A percentile compares a stretch with the other conserved stretches of the same genome.
Conservation (phyloP, 92 coral and sea anemone species). For the Hydrozoanthus gracilis region DNA sequence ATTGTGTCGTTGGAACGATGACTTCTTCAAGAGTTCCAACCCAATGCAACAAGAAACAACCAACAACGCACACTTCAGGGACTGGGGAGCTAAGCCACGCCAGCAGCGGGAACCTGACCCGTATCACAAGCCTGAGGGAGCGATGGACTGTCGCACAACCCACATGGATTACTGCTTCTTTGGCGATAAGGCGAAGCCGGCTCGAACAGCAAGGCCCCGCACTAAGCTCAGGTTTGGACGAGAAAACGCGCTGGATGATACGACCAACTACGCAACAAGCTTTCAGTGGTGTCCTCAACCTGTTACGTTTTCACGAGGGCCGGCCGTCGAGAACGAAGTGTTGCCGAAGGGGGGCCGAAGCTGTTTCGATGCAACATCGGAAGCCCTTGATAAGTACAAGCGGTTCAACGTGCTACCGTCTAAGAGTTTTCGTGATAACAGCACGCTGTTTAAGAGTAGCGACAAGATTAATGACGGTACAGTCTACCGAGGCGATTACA, state of each 20-base stretch:
- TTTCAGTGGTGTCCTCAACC: slow-evolving; percentile 81
- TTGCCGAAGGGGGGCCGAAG: slow-evolving; percentile 66
- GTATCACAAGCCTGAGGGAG: slow-evolving; percentile 87
- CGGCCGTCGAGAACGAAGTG: slow-evolving; percentile 80
- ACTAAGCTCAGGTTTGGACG: slow-evolving; percentile 95
- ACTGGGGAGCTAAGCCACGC: slow-evolving; percentile 70
- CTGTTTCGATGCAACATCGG: slow-evolving; percentile 75
- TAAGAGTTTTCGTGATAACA: slow-evolving; percentile 83
- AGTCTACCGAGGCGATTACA: slow-evolving; percentile 77
- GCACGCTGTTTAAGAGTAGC: slow-evolving; percentile 83
- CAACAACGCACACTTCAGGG: slow-evolving; percentile 70
- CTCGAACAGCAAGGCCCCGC: slow-evolving; percentile 89
- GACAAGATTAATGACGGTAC: slow-evolving; percentile 68
- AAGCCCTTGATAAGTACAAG: slow-evolving; percentile 90
- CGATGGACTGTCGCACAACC: slow-evolving; percentile 81
- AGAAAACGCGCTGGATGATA: slow-evolving; percentile 83
- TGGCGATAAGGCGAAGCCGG: slow-evolving; percentile 89
- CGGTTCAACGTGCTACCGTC: slow-evolving; percentile 87
- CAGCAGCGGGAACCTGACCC: slow-evolving; percentile 82
- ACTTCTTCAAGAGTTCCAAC: slow-evolving; percentile 80
- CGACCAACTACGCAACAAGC: slow-evolving; percentile 82
- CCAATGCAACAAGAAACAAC: slow-evolving; percentile 86
- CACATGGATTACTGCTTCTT: slow-evolving; percentile 90
- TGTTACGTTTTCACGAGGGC: slow-evolving; percentile 70
- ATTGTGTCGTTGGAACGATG: slow-evolving; percentile 81